Evolutionary conservation across 2,797 vertebrate species (phyloP).

Genomic region (Petrocephalus sullivani): DNA sequence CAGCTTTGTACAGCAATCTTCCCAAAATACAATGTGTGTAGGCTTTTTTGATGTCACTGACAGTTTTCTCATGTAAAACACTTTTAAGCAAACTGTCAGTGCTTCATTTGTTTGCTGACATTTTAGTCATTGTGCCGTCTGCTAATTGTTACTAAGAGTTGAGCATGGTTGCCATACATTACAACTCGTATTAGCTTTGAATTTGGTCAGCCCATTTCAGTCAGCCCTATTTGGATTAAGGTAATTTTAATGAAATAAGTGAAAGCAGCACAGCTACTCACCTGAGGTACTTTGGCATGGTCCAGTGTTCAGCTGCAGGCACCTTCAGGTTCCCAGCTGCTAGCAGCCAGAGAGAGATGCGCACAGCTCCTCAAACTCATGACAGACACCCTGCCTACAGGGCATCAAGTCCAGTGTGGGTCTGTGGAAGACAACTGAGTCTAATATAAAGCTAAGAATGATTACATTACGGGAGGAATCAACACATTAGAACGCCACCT

Average conservation of each 20-base stretch:
- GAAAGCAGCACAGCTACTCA: neutral
- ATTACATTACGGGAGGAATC: neutral
- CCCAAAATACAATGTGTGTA: neutral
- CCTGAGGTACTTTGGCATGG: neutral
- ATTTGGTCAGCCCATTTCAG: neutral
- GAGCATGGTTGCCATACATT: neutral
- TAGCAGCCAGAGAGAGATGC: neutral
- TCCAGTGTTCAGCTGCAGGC: neutral
- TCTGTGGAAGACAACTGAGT: neutral
- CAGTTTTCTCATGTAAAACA: neutral
- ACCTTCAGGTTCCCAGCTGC: neutral
- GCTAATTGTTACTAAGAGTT: neutral
- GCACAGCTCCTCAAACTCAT: neutral
- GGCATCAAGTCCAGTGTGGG: neutral
- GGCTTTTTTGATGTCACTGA: neutral
- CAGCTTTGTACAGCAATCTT: neutral
- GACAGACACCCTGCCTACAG: neutral
- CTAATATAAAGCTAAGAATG: neutral
- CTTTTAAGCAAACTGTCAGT: neutral
- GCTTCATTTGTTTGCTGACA: neutral
- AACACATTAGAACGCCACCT: neutral
- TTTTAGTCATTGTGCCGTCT: neutral
- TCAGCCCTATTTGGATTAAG: neutral
- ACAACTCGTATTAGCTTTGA: neutral
- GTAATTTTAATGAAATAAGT: neutral